A percentile compares a stretch with the other conserved stretches of the same genome.
Conservation (phyloP, 2,113 vertebrate species). For the Vulpes vulpes region DNA sequence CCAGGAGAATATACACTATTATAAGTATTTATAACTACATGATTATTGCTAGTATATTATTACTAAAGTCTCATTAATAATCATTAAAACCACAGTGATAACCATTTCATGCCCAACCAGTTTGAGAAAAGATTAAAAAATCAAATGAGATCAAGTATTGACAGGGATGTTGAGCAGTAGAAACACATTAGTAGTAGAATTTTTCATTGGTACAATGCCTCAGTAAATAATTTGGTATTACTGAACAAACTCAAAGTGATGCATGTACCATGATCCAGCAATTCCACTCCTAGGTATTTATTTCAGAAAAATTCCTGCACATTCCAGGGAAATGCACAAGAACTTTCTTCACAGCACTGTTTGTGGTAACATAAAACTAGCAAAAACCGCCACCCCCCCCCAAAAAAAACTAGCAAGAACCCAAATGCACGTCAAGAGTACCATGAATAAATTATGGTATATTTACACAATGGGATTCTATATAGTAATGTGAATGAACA, state of each 20-base stretch:
- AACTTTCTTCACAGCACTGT: neutral
- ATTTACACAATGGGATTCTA: neutral
- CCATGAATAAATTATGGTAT: neutral
- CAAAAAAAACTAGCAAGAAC: neutral
- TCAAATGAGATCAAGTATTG: neutral
- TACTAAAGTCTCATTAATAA: constrained; percentile 32
- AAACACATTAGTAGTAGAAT: neutral
- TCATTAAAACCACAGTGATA: neutral
- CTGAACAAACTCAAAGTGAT: constrained; percentile 47
- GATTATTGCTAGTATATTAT: neutral
- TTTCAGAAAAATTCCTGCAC: constrained; percentile 30
- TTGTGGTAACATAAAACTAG: constrained; percentile 17
- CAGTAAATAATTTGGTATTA: constrained; percentile 34
- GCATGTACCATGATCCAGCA: neutral
- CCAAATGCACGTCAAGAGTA: neutral
- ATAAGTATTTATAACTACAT: neutral
- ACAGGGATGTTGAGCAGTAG: neutral
- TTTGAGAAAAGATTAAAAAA: constrained; percentile 4
- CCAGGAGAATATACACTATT: constrained; percentile 17
- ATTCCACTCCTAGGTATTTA: constrained; percentile 2
- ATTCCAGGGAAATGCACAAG: constrained; percentile 1
- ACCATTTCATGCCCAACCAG: neutral
- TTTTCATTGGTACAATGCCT: neutral
- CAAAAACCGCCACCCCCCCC: neutral
- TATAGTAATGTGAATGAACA: neutral